Percentiles rank a stretch among this genome's conserved stretches.
Conservation (phyloP, 2,888 invertebrate genomes). For the Andrena hattorfiana region DNA sequence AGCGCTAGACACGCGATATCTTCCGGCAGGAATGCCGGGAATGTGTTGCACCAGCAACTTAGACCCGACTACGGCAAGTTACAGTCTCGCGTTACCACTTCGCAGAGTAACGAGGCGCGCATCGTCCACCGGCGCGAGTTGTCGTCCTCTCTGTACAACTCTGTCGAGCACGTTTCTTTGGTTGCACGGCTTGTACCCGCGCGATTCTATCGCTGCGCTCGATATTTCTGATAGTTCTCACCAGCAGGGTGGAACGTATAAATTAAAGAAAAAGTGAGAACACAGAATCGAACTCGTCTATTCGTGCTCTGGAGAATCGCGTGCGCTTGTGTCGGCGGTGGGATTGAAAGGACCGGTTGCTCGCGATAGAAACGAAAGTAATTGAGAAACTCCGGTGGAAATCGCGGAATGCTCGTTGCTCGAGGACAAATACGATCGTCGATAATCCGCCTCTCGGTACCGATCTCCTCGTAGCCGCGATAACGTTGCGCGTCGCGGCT, state of each 20-base stretch:
- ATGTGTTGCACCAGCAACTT: conserved; percentile 58
- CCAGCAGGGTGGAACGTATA: not conserved
- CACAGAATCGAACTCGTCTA: not conserved
- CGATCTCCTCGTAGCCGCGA: not conserved
- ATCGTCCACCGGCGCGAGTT: not conserved
- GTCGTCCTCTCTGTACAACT: not conserved
- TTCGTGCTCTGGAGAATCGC: not conserved
- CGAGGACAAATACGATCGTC: not conserved
- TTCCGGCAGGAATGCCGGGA: conserved; percentile 54
- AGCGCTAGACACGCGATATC: conserved; percentile 53
- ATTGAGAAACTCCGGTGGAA: conserved; percentile 5
- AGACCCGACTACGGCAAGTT: conserved; percentile 45
- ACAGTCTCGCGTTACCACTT: conserved; percentile 66
- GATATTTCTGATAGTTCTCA: not conserved
- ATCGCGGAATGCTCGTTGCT: not conserved
- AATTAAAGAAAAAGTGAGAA: not conserved
- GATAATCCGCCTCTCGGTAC: not conserved
- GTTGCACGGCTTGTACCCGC: not conserved
- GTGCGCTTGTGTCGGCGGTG: not conserved
- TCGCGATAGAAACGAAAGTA: conserved; percentile 21
- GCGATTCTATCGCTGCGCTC: not conserved
- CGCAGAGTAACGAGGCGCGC: conserved; percentile 4
- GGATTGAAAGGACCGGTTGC: conserved; percentile 23
- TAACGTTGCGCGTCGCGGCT: not conserved
- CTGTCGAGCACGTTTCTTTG: not conserved